phyloP scores from a whole-genome alignment of 2,797 vertebrate species.

The Enteromius mattozi region DNA sequence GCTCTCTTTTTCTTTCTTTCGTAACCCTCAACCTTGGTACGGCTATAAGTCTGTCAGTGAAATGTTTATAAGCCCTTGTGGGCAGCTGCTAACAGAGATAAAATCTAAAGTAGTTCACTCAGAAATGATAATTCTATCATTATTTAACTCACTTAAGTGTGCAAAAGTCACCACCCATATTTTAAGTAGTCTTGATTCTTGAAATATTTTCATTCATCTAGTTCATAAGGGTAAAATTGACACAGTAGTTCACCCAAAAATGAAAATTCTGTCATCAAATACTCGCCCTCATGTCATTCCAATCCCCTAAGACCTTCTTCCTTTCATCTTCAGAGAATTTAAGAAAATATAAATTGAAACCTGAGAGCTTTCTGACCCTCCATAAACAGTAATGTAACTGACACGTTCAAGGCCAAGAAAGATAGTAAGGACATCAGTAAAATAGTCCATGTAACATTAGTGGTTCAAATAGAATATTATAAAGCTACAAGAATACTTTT shows the following conservation, averaged over 20 bases:
- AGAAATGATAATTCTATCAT: neutral
- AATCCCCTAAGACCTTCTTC: neutral
- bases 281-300: neutral
- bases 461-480: neutral
- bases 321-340: too few species aligned
- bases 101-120: neutral
- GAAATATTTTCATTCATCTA: neutral
- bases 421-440: neutral
- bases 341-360: too few species aligned
- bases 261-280: too few species aligned
- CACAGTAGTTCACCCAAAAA: neutral
- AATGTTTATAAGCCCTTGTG: neutral
- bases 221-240: neutral
- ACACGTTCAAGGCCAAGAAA: neutral
- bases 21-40: neutral
- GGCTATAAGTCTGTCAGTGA: neutral
- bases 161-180: neutral
- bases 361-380: neutral
- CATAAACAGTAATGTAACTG: neutral
- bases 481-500: neutral
- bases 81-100: neutral
- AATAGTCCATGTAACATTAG: neutral
- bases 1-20: slow-evolving; percentile 12
- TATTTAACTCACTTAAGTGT: neutral
- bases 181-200: neutral